Percentiles rank a stretch among this genome's conserved stretches.
Conservation (phyloP, 2,888 invertebrate species). For the Schizotus pectinicornis region DNA sequence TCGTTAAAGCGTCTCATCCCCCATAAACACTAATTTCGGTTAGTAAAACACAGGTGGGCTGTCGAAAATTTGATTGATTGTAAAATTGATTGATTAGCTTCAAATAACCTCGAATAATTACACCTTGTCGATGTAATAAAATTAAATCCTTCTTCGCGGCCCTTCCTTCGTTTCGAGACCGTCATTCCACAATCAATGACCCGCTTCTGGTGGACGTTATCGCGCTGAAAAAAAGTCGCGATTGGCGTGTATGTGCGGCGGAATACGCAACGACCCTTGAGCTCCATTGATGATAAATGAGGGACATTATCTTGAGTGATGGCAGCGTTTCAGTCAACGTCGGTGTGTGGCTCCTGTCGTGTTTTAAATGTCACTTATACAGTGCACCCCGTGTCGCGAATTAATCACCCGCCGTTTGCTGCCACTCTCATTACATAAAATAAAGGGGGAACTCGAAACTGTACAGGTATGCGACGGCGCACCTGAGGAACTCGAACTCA, state of each 20-base stretch:
- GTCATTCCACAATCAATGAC: slow-evolving; percentile 11
- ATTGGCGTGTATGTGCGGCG: slow-evolving; percentile 15
- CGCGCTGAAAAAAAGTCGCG: slow-evolving; percentile 25
- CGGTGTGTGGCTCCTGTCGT: slow-evolving; percentile 49
- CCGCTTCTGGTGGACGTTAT: slow-evolving; percentile 19
- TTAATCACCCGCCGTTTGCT: slow-evolving; percentile 38
- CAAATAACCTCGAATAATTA: slow-evolving; percentile 46
- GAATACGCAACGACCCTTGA: slow-evolving; percentile 37
- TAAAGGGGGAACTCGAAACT: background rate
- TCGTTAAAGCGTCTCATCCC: slow-evolving; percentile 34
- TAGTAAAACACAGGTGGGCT: slow-evolving; percentile 38
- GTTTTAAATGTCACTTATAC: slow-evolving; percentile 49
- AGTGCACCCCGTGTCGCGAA: slow-evolving; percentile 39
- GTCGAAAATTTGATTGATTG: slow-evolving; percentile 47
- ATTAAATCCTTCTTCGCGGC: slow-evolving; percentile 28
- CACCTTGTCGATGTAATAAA: slow-evolving; percentile 38
- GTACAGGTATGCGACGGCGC: background rate
- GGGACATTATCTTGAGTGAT: slow-evolving; percentile 52
- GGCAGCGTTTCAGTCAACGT: slow-evolving; percentile 52
- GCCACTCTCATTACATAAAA: slow-evolving; percentile 29
- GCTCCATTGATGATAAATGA: slow-evolving; percentile 43
- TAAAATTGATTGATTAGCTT: slow-evolving; percentile 46
- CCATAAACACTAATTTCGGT: slow-evolving; percentile 28
- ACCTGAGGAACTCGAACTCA: background rate
- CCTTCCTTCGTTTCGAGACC: slow-evolving; percentile 2